A percentile compares a stretch with the other conserved stretches of the same genome.
Conservation (phyloP, 1,140 invertebrate genomes). For the Pemphigus obesinymphae region DNA sequence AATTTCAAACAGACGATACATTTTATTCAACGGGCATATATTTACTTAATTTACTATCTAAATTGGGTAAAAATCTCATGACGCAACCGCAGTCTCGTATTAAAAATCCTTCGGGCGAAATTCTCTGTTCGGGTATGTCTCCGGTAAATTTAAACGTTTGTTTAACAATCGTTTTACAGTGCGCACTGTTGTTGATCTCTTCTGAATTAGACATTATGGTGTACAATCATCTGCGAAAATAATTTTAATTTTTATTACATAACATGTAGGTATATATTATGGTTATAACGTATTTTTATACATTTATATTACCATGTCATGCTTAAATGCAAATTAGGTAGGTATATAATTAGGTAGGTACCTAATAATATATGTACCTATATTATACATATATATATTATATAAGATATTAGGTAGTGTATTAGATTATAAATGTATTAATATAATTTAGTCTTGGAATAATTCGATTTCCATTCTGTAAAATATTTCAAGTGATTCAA, state of each 20-base stretch:
- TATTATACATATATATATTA: too few species aligned
- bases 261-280: too few species aligned
- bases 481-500: too few species aligned
- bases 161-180: not conserved
- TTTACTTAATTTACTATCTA: constrained; percentile 5
- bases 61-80: constrained; percentile 24
- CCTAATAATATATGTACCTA: too few species aligned
- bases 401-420: too few species aligned
- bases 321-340: too few species aligned
- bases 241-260: not conserved
- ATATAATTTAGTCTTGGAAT: too few species aligned
- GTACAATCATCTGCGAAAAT: not conserved
- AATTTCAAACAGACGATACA: not conserved
- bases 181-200: not conserved
- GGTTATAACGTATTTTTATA: too few species aligned
- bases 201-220: not conserved
- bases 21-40: not conserved
- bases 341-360: too few species aligned
- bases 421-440: too few species aligned
- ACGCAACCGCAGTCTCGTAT: constrained; percentile 33
- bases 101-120: constrained; percentile 34
- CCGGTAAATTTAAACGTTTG: constrained; percentile 28
- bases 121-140: not conserved
- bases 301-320: too few species aligned
- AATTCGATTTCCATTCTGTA: too few species aligned